Percentiles rank a stretch among this genome's conserved stretches.
Evolutionary conservation across 2,797 vertebrate species (phyloP).

Genomic region (Cyclura pinguis): DNA sequence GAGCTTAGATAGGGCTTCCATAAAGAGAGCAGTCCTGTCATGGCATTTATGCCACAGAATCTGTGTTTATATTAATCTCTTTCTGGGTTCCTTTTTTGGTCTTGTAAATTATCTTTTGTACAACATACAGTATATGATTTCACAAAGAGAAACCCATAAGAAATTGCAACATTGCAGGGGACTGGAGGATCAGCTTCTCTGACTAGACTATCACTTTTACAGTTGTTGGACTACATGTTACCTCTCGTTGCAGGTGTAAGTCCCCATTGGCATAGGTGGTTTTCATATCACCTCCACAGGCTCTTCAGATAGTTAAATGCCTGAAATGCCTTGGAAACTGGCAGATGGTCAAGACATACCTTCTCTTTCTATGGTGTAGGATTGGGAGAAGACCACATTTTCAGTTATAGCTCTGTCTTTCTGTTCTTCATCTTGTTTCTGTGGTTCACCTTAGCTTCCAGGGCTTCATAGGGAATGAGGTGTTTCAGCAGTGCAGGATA

Average conservation of each 20-base stretch:
- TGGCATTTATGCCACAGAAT: not conserved
- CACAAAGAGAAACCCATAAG: slow-evolving; percentile 3
- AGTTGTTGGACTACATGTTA: not conserved
- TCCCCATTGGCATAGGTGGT: not conserved
- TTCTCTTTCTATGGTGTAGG: not conserved
- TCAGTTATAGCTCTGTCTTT: not conserved
- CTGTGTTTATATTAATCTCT: not conserved
- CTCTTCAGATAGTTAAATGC: not conserved
- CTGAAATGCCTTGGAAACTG: not conserved
- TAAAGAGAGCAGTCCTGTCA: not conserved
- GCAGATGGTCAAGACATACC: not conserved
- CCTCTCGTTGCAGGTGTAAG: not conserved
- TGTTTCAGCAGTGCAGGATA: not conserved
- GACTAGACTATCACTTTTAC: not conserved
- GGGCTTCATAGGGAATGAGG: not conserved
- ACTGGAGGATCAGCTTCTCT: not conserved
- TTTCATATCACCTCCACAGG: not conserved
- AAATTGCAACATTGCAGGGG: not conserved
- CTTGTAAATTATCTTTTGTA: not conserved
- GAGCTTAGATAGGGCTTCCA: not conserved
- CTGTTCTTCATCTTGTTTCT: not conserved
- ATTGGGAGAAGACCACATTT: not conserved
- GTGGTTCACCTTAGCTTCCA: not conserved
- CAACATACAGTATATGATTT: not conserved
- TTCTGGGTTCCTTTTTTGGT: not conserved